phyloP scores from a whole-genome alignment of 2,113 vertebrate genomes.

The Hiodon tergisus region DNA sequence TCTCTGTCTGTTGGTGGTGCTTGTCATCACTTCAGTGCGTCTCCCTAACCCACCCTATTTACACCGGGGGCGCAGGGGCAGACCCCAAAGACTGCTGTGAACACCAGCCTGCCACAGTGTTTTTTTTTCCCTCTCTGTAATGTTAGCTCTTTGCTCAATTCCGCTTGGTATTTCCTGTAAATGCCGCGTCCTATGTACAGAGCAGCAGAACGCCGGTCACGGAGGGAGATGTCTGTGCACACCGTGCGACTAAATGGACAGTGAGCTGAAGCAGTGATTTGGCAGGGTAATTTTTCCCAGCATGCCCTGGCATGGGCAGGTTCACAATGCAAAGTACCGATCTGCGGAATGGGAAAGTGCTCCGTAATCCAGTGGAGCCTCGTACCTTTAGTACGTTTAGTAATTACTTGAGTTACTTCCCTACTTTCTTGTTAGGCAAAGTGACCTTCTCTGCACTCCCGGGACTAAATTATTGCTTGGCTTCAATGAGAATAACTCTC shows the following conservation, averaged over 20 bases:
- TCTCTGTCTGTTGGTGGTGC: conserved; percentile 37
- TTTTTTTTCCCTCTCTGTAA: neutral
- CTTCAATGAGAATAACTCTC: conserved; percentile 3
- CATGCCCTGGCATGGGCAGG: neutral
- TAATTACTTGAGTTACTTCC: neutral
- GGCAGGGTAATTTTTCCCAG: conserved; percentile 6
- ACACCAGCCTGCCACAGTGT: conserved; percentile 13
- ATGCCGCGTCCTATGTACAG: neutral
- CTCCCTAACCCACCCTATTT: conserved; percentile 4
- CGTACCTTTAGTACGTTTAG: neutral
- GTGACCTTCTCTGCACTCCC: neutral
- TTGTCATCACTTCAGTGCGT: conserved; percentile 18
- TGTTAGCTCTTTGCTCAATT: neutral
- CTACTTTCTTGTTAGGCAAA: neutral
- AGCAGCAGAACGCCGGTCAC: neutral
- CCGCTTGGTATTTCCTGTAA: neutral
- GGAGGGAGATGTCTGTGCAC: neutral
- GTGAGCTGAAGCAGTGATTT: neutral
- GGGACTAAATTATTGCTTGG: neutral
- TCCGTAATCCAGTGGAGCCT: neutral
- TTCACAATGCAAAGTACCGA: neutral
- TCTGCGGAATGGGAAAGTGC: neutral
- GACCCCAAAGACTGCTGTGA: conserved; percentile 33
- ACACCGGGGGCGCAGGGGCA: neutral
- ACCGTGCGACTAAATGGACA: conserved; percentile 6